A percentile compares a stretch with the other conserved stretches of the same genome.
Evolutionary conservation across 2,797 vertebrate species (phyloP).

Genomic region (Cuculus canorus): DNA sequence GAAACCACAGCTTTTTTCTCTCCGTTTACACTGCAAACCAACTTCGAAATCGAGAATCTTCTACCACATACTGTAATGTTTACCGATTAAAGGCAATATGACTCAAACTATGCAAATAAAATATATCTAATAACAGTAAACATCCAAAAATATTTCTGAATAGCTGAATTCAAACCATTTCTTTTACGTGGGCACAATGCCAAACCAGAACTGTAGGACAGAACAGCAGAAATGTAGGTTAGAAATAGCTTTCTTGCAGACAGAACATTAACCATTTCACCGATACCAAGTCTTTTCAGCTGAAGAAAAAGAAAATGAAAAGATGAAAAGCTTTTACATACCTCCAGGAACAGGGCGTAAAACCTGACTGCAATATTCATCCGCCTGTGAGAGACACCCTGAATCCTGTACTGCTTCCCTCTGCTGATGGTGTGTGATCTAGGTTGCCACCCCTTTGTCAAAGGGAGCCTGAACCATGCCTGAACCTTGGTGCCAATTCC

Average conservation of each 20-base stretch:
- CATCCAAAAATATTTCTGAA: not conserved
- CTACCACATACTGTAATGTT: not conserved
- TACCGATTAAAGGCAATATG: not conserved
- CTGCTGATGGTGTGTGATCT: not conserved
- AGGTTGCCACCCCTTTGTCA: not conserved
- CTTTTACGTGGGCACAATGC: not conserved
- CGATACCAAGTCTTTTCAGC: not conserved
- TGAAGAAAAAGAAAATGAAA: not conserved
- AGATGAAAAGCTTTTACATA: not conserved
- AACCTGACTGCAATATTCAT: not conserved
- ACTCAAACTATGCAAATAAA: not conserved
- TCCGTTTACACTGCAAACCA: not conserved
- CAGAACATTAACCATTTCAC: not conserved
- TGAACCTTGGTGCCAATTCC: not conserved
- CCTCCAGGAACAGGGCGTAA: not conserved
- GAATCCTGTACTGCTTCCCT: not conserved
- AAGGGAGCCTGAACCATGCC: not conserved
- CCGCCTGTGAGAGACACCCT: not conserved
- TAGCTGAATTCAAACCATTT: not conserved
- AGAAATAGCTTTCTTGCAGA: not conserved
- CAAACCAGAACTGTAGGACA: conserved; percentile 32
- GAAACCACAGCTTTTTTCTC: conserved; percentile 43
- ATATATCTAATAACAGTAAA: not conserved
- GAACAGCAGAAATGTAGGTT: not conserved
- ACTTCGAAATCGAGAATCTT: conserved; percentile 45